phyloP scores from a whole-genome alignment of 30 jellyfish, hydroid and myxozoan species.

The Sanderia malayensis region DNA sequence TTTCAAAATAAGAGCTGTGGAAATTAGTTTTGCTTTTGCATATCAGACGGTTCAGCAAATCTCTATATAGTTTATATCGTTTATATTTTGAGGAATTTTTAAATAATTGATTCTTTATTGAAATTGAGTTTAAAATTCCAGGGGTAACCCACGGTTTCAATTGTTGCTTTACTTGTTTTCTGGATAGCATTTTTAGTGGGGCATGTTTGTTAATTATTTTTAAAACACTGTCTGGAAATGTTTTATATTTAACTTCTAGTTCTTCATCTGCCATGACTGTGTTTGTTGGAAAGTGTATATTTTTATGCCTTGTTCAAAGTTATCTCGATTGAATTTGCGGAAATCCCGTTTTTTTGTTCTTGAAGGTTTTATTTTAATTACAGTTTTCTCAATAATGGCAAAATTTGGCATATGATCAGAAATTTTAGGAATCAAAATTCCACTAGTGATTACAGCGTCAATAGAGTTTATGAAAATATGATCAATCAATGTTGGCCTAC shows the following conservation, averaged over 20 bases:
- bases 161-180: conserved; percentile 7
- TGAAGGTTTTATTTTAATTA: neutral
- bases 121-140: conserved; percentile 7
- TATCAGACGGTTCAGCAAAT: neutral
- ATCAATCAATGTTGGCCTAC: neutral
- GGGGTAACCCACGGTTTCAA: conserved; percentile 21
- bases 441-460: neutral
- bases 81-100: neutral
- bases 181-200: conserved; percentile 10
- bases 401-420: conserved; percentile 3
- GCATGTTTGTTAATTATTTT: conserved; percentile 17
- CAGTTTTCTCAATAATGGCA: neutral
- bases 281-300: neutral
- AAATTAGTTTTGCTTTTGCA: conserved; percentile 14
- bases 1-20: neutral
- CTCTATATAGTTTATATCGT: conserved; percentile 4
- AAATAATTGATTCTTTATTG: conserved; percentile 1
- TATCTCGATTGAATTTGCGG: neutral
- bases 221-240: neutral
- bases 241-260: neutral
- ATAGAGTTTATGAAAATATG: neutral
- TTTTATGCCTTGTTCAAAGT: neutral
- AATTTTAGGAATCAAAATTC: neutral
- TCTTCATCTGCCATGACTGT: neutral
- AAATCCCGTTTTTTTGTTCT: neutral